Evolutionary conservation across 2,797 vertebrate genomes (phyloP), one percentile per base, ranked within the genome.

Genomic region (Hoplostethus atlanticus): DNA sequence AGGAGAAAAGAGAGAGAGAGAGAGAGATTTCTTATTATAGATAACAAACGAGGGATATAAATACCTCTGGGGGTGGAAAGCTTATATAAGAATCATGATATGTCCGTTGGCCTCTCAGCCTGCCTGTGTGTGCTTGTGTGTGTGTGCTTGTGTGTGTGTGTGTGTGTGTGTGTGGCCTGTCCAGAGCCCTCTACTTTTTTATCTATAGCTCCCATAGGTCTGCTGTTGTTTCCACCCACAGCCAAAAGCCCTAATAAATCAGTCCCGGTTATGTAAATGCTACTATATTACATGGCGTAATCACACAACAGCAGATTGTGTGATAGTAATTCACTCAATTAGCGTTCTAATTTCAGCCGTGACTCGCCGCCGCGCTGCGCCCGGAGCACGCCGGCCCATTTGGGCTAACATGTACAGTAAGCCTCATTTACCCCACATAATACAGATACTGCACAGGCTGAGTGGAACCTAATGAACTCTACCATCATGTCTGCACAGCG

Each of bases 21-120:
- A 66, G 68, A 63, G 80, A 82, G 79, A 91, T 89, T 80, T 92
- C 90, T 89, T 90, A 90, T 90, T 89, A 91, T 87, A 92, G 88
- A 91, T 92, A 90, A 91, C 83, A 90, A 90, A 91, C 55, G 81
- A 88, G 83, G 74, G 86, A 76, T 92, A 91, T 89, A 91, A 92
- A 93, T 92, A 92, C 73, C 73, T 85, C 79, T 70, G 79, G 77
- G 86, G 83, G 83, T 15, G 74, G 84, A 82, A 76, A 85, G 77
- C 82, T 92, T 92, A 88, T 84, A 70, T 91, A 90, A 91, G 84
- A 88, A 71, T 86, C 84, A 86, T 84, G 84, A 89, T 86, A 76
- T 84, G 83, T 88, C 83, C 73, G 6, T 71, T 78, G 79, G 77
- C 85, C 72, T 84, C 51, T 68, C 60, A 68, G 57, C 42, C 55